Base-by-base conservation (phyloP, 1,140 invertebrate genomes). In the Temnothorax nylanderi region DNA sequence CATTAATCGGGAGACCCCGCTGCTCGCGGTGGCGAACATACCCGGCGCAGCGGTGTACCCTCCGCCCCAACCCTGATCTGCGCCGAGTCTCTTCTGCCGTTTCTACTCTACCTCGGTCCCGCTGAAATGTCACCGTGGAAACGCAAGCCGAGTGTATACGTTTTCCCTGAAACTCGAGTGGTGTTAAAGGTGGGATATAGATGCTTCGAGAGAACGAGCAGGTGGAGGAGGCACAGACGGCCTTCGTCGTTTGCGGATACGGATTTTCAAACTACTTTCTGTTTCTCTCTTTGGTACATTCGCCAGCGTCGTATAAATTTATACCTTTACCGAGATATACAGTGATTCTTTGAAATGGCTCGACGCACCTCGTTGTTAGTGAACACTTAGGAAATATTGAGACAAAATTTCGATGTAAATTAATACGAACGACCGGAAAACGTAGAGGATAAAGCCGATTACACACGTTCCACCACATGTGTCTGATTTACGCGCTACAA, bases 401-500 rank as follows among this genome's bases (percentile, higher is more conserved):
- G 49, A 69, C 41, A 0, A 11, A 47, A 16, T 11, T 32, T 62
- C 8, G 18, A 60, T 49, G 54, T 49, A 74, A 84, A 84, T 84
- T 74, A 37, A 62, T 75, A 37, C 2, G 0, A 32, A 34, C 13
- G 26, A 18, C 18, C 8, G 21, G 21, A 41, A 67, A 69, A 44
- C 13, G 21, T 47, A 47, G 47, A 47, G 47, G 21, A 34, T 13
- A 21, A 11, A 34, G 62, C 32, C 47, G 44, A 47, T 13, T 32
- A 5, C 21, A 32, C 32, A 21, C 26, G 75, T 51, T 47, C 60
- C 44, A 34, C 51, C 58, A 26, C 26, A 26, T 26, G 7, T 34
- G 51, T 64, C 41, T 41, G 86, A 90, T 89, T 90, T 88, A 90
- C 60, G 72, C 72, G 49, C 88, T 67, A 88, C 71, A 86, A 90